Percentiles rank a stretch among this genome's conserved stretches.
Conservation (phyloP, 2,113 vertebrate genomes). For the Hypomesus transpacificus region DNA sequence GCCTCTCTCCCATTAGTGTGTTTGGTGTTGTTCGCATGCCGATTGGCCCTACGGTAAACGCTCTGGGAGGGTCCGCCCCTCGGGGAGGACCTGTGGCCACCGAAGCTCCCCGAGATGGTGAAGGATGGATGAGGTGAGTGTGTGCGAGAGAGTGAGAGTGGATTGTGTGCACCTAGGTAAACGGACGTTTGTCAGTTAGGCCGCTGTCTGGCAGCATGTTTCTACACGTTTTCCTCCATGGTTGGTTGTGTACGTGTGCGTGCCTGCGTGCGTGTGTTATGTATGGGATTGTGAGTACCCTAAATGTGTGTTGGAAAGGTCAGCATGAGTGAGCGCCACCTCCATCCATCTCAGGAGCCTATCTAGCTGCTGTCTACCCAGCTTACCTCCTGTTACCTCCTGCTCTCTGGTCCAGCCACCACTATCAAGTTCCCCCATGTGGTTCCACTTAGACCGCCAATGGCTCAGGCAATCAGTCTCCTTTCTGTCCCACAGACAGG, state of each 20-base stretch:
- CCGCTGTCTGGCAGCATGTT: background rate
- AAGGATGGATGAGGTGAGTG: slow-evolving; percentile 53
- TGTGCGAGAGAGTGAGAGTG: slow-evolving; percentile 33
- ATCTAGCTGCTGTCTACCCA: slow-evolving; percentile 30
- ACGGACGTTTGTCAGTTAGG: background rate
- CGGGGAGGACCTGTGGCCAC: slow-evolving; percentile 60
- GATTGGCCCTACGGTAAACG: slow-evolving; percentile 69
- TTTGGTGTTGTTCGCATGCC: slow-evolving; percentile 64
- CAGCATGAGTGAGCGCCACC: slow-evolving; percentile 12
- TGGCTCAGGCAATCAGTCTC: slow-evolving; percentile 47
- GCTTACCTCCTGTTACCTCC: slow-evolving; percentile 41
- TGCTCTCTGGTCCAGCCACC: slow-evolving; percentile 31
- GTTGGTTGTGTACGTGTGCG: background rate
- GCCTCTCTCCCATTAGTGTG: slow-evolving; percentile 71
- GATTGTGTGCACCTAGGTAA: slow-evolving; percentile 1
- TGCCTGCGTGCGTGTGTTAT: background rate
- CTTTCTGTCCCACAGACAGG: slow-evolving; percentile 38
- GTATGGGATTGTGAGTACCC: background rate
- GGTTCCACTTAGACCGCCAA: slow-evolving; percentile 63
- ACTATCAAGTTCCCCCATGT: slow-evolving; percentile 65
- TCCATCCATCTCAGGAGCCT: slow-evolving; percentile 46
- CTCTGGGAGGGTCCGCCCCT: slow-evolving; percentile 65
- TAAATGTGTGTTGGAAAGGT: slow-evolving; percentile 22
- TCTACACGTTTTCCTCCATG: background rate
- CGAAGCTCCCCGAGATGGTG: slow-evolving; percentile 64